phyloP scores from a whole-genome alignment of 1,140 invertebrate species.

The Hetaerina americana region DNA sequence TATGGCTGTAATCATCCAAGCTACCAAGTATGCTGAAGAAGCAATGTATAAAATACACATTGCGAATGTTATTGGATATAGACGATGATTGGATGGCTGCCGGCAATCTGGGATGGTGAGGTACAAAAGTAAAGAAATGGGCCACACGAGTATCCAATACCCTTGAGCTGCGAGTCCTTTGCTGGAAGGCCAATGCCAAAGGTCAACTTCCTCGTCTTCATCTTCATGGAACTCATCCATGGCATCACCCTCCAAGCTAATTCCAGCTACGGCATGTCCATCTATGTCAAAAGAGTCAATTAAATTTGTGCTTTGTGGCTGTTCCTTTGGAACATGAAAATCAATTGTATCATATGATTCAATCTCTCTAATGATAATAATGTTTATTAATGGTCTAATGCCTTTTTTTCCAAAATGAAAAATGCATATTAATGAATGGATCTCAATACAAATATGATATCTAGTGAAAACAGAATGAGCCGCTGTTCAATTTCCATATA shows the following conservation, averaged over 20 bases:
- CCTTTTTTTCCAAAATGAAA: no score
- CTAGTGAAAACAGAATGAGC: no score
- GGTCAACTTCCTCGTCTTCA: neutral
- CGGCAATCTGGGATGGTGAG: constrained; percentile 66
- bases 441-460: no score
- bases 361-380: neutral
- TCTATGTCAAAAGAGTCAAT: neutral
- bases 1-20: constrained; percentile 58
- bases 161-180: constrained; percentile 3
- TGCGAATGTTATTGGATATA: constrained; percentile 45
- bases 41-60: constrained; percentile 55
- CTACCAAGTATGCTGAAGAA: constrained; percentile 45
- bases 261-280: neutral
- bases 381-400: no score
- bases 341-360: neutral
- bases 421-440: no score
- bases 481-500: no score
- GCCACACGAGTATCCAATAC: constrained; percentile 59
- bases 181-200: neutral
- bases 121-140: constrained; percentile 53
- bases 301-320: neutral
- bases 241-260: neutral
- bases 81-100: constrained; percentile 31
- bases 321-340: neutral
- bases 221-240: neutral